A percentile compares a stretch with the other conserved stretches of the same genome.
Conservation (phyloP, 1,140 invertebrate species). For the Copidosoma floridanum region DNA sequence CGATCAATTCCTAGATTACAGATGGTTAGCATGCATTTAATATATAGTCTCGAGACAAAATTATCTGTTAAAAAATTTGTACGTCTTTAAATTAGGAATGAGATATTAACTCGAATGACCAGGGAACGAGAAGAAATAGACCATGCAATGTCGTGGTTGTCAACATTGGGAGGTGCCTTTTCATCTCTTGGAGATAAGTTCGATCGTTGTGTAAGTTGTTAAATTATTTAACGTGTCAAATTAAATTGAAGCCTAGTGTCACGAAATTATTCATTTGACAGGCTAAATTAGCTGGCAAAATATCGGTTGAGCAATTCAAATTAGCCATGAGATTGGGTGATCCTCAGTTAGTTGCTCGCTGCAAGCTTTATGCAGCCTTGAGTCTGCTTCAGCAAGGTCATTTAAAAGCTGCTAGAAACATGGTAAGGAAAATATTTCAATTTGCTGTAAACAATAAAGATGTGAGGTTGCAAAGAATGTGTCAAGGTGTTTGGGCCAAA, state of each 20-base stretch:
- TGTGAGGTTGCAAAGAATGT: slow-evolving; percentile 71
- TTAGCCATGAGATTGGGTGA: slow-evolving; percentile 79
- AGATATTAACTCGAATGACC: slow-evolving; percentile 49
- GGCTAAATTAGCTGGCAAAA: slow-evolving; percentile 83
- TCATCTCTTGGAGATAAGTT: slow-evolving; percentile 88
- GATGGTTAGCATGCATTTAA: slow-evolving; percentile 56
- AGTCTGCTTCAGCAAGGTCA: slow-evolving; percentile 80
- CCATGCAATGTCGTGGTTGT: slow-evolving; percentile 88
- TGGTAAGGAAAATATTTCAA: slow-evolving; percentile 67
- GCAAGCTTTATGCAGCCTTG: slow-evolving; percentile 81
- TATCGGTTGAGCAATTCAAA: slow-evolving; percentile 78
- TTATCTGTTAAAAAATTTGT: slow-evolving; percentile 7
- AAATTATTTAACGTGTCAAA: not conserved
- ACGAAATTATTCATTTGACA: slow-evolving; percentile 46
- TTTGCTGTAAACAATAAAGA: slow-evolving; percentile 61
- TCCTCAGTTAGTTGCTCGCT: slow-evolving; percentile 74
- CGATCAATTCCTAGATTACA: slow-evolving; percentile 66
- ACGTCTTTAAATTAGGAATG: slow-evolving; percentile 42
- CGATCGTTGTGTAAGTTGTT: slow-evolving; percentile 69
- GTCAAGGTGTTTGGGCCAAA: slow-evolving; percentile 80
- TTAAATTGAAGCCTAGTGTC: not conserved
- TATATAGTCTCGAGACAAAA: slow-evolving; percentile 1
- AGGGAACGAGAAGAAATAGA: slow-evolving; percentile 75
- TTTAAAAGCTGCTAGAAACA: slow-evolving; percentile 63
- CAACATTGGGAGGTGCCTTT: slow-evolving; percentile 93